Conservation (phyloP, 2,797 vertebrate genomes). For the Tympanoctomys barrerae region DNA sequence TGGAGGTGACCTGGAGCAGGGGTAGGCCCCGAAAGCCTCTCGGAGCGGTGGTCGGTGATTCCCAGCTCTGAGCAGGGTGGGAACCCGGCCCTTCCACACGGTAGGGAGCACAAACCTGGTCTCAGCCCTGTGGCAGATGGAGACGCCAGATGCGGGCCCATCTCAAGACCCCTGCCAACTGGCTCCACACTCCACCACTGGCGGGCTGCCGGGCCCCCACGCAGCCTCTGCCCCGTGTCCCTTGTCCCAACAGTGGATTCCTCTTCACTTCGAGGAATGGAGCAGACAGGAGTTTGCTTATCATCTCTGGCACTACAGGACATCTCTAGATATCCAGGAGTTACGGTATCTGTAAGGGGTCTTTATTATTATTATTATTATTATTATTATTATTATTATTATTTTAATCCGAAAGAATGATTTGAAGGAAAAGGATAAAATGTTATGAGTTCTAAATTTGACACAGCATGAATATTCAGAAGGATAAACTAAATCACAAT, state of each 20-base stretch:
- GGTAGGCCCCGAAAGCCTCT: not conserved
- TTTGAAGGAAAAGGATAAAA: slow-evolving; percentile 36
- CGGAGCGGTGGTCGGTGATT: not conserved
- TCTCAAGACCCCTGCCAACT: too few relatives aligned
- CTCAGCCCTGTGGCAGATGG: not conserved
- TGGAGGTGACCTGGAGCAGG: not conserved
- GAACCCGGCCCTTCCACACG: not conserved
- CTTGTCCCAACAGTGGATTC: not conserved
- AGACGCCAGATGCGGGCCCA: not conserved
- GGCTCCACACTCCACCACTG: accelerated
- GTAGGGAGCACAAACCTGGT: not conserved
- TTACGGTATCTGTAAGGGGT: not conserved
- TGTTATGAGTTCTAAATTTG: not conserved
- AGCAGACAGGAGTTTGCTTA: not conserved
- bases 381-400: not conserved
- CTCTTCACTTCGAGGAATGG: not conserved
- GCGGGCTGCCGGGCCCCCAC: not conserved
- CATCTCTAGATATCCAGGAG: not conserved
- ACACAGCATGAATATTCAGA: not conserved
- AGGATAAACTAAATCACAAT: not conserved
- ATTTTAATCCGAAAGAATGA: not conserved
- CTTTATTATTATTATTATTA: too few relatives aligned
- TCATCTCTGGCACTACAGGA: not conserved
- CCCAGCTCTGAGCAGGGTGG: too few relatives aligned
- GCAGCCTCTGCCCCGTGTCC: not conserved